Conservation (phyloP, 2,888 invertebrate genomes). For the Melinopterus prodromus region DNA sequence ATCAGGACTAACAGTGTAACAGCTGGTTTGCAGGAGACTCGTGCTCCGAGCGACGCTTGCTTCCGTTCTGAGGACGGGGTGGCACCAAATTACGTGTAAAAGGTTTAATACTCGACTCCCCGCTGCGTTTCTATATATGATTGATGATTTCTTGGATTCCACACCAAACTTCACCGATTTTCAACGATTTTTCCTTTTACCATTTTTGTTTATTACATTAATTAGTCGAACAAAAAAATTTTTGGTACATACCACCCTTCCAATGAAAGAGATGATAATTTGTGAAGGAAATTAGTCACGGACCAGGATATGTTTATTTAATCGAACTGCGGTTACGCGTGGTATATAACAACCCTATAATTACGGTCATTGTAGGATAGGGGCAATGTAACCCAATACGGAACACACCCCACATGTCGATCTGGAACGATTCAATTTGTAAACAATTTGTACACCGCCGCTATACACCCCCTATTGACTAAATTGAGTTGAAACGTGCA, state of each 20-base stretch:
- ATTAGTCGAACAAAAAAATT: not conserved
- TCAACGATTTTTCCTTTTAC: too few relatives aligned
- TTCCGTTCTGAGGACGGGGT: not conserved
- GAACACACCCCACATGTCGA: not conserved
- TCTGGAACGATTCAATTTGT: not conserved
- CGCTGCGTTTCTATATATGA: not conserved
- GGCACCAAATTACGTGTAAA: conserved; percentile 18
- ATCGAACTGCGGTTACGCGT: not conserved
- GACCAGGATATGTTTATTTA: not conserved
- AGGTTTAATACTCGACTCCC: not conserved
- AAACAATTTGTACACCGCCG: not conserved
- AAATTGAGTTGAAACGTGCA: not conserved
- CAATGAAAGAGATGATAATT: not conserved
- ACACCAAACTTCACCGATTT: too few relatives aligned
- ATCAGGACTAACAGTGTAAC: not conserved
- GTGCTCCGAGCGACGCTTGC: not conserved
- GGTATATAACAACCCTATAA: not conserved
- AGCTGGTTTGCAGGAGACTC: not conserved
- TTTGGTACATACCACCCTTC: not conserved
- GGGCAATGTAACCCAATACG: not conserved
- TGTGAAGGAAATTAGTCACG: not conserved
- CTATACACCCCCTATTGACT: not conserved
- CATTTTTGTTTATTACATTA: not conserved
- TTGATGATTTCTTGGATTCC: too few relatives aligned
- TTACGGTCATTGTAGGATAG: not conserved